Conservation (phyloP, 1,140 invertebrate species). For the Patella vulgata region DNA sequence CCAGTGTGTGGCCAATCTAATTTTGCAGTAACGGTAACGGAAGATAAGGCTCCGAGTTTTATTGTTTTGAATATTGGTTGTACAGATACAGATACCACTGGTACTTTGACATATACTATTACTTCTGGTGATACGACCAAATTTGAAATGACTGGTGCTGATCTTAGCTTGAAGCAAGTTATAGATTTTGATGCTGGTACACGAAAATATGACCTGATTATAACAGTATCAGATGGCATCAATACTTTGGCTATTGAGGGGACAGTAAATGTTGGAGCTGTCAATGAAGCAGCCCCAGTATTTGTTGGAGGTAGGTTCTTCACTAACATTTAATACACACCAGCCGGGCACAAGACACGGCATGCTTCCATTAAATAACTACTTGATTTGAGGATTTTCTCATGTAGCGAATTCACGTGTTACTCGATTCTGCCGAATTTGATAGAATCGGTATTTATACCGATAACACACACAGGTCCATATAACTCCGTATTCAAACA, state of each 20-base stretch:
- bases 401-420: too few relatives aligned
- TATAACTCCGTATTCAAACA: too few relatives aligned
- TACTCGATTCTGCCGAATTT: too few relatives aligned
- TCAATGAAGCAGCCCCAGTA: conserved; percentile 30
- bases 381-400: too few relatives aligned
- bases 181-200: conserved; percentile 42
- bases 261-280: conserved; percentile 21
- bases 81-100: conserved; percentile 35
- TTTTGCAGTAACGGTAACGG: conserved; percentile 28
- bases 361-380: too few relatives aligned
- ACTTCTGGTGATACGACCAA: conserved; percentile 30
- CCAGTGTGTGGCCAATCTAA: conserved; percentile 33
- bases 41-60: conserved; percentile 5
- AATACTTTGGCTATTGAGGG: conserved; percentile 30
- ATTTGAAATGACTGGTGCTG: conserved; percentile 26
- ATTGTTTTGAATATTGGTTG: conserved; percentile 27
- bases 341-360: too few relatives aligned
- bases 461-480: too few relatives aligned
- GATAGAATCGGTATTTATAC: too few relatives aligned
- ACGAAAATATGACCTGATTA: conserved; percentile 35
- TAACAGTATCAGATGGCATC: conserved; percentile 41
- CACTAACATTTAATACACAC: too few relatives aligned
- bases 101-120: conserved; percentile 39
- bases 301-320: conserved; percentile 18
- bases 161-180: conserved; percentile 22